Evolutionary conservation across 1,140 invertebrate genomes (phyloP).

Genomic region (Diploscapter pachys): DNA sequence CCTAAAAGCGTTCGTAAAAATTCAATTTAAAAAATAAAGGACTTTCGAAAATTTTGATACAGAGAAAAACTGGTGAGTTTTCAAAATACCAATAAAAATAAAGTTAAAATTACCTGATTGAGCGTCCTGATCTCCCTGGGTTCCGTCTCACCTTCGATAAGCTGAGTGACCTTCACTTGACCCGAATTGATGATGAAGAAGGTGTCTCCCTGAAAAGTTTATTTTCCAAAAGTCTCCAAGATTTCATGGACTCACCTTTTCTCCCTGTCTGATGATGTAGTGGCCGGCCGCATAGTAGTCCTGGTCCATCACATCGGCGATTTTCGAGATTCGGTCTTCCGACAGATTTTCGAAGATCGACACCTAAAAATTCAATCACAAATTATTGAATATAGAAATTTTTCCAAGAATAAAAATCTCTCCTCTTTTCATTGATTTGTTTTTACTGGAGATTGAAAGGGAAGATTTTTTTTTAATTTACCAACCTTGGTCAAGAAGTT

Average conservation of each 20-base stretch:
- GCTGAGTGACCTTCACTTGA: slow-evolving; percentile 69
- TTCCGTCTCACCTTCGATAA: slow-evolving; percentile 55
- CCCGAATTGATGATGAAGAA: slow-evolving; percentile 99
- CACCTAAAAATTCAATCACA: slow-evolving; percentile 64
- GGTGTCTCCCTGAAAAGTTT: slow-evolving; percentile 74
- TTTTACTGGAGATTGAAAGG: no score
- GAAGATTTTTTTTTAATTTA: no score
- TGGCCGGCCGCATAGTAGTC: slow-evolving; percentile 90
- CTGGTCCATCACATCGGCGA: slow-evolving; percentile 95
- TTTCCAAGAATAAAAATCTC: no score
- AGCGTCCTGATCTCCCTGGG: slow-evolving; percentile 58
- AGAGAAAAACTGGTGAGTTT: no score
- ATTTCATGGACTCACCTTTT: slow-evolving; percentile 62
- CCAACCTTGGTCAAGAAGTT: slow-evolving; percentile 88
- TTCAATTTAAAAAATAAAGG: not conserved
- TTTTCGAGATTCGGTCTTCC: slow-evolving; percentile 93
- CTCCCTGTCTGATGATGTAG: slow-evolving; percentile 95
- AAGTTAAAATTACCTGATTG: slow-evolving; percentile 42
- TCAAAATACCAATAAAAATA: no score
- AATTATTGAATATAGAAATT: no score
- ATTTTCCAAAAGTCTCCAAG: not conserved
- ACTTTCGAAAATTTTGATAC: not conserved
- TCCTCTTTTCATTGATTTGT: no score
- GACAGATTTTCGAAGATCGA: slow-evolving; percentile 92
- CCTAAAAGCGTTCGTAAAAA: slow-evolving; percentile 17